Base-by-base conservation (phyloP, 1,140 invertebrate genomes). In the Micrasema minimum region DNA sequence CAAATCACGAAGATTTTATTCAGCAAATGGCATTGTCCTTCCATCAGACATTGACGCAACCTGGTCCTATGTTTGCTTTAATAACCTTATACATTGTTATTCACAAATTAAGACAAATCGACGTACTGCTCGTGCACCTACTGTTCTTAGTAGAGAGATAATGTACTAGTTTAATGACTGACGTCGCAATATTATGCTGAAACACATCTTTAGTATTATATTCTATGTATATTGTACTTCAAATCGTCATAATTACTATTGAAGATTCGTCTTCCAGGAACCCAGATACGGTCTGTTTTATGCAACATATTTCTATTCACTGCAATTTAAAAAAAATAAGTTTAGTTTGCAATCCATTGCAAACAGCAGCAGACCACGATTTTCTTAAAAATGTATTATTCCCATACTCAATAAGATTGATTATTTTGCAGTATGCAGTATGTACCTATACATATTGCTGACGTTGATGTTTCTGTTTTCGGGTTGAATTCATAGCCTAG, bases 21-120 rank as follows among this genome's bases (percentile, higher is more conserved):
- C 10, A 31, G 61, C 11, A 41, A 53, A 67, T 20, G 37, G 35
- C 65, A 67, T 67, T 67, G 65, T 67, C 51, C 65, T 48, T 41
- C 37, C 43, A 18, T 20, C 45, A 41, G 46, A 38, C 20, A 46
- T 46, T 51, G 62, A 46, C 62, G 18, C 62, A 48, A 48, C 26
- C 9, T 31, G 12, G 23, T 22, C 46, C 35, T 35, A 38, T 53
- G 31, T 51, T 22, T 50, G 46, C 31, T 53, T 37, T 53, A 67
- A 67, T 53, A 67, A 55, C 65, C 46, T 67, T 41, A 43, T 48
- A 53, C 20, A 59, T 59, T 59, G 37, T 43, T 59, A 10, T 57
- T 18, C 5, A 35, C 12, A 31, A 57, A 35, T 57, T 35, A 12
- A 53, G 16, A 59, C 37, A 38, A n/a, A 59, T 59, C 55, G 37